Conservation (phyloP, 2,888 invertebrate species). For the Papilio elwesi region DNA sequence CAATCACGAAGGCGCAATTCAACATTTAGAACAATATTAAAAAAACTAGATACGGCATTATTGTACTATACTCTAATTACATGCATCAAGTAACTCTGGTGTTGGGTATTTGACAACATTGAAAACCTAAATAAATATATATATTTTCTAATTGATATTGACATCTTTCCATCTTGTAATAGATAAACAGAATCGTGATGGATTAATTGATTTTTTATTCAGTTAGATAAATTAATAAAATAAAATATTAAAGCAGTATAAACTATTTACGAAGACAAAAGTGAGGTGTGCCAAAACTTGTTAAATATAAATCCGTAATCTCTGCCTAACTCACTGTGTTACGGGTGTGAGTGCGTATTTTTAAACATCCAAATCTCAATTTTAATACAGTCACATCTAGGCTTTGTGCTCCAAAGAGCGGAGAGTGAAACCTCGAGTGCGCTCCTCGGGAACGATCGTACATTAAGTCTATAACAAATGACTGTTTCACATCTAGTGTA, state of each 20-base stretch:
- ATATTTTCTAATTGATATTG: no score
- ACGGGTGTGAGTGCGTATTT: background rate
- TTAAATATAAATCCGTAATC: background rate
- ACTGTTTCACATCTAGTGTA: constrained; percentile 56
- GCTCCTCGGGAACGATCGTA: constrained; percentile 54
- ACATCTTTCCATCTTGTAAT: no score
- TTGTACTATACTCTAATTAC: background rate
- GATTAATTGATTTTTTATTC: no score
- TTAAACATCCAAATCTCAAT: background rate
- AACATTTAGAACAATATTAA: constrained; percentile 47
- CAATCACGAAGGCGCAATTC: constrained; percentile 61
- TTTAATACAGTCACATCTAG: constrained; percentile 24
- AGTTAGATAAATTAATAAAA: background rate
- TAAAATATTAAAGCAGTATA: background rate
- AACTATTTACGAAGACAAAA: background rate
- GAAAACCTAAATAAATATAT: no score
- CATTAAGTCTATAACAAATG: constrained; percentile 73
- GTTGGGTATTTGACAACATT: background rate
- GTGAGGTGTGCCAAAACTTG: background rate
- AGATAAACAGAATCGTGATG: no score
- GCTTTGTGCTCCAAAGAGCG: constrained; percentile 41
- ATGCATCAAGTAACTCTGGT: background rate
- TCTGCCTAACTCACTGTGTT: background rate
- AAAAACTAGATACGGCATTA: constrained; percentile 36
- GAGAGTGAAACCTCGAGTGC: constrained; percentile 54